Conservation (phyloP, 2,888 invertebrate genomes). For the Heliconius charithonia region DNA sequence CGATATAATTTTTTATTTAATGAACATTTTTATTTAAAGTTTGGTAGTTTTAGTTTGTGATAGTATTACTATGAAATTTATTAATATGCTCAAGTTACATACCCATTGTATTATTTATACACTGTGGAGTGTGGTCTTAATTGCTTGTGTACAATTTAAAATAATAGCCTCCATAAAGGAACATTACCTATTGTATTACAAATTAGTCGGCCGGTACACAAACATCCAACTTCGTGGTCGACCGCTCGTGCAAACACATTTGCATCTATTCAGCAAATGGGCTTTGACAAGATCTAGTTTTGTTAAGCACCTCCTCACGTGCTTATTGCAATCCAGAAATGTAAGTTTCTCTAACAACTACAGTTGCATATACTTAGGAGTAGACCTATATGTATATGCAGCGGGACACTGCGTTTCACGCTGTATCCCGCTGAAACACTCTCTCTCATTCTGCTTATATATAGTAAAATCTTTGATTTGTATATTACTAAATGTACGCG, state of each 20-base stretch:
- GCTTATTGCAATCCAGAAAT: neutral
- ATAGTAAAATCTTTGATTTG: no score
- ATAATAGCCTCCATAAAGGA: neutral
- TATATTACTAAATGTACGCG: no score
- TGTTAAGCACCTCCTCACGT: neutral
- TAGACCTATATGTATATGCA: no score
- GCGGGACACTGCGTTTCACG: no score
- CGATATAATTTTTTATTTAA: no score
- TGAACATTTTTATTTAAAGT: no score
- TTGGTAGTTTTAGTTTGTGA: no score
- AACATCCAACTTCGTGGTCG: conserved; percentile 15
- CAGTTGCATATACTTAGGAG: neutral
- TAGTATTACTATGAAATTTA: no score
- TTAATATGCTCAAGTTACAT: no score
- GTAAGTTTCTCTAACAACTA: neutral
- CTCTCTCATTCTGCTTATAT: no score
- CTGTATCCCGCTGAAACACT: no score
- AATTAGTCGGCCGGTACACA: conserved; percentile 5
- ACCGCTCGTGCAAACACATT: conserved; percentile 27
- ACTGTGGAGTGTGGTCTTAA: neutral
- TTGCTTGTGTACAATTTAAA: conserved; percentile 3
- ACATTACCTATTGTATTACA: conserved; percentile 12
- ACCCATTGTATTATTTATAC: neutral
- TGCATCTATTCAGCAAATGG: conserved; percentile 27
- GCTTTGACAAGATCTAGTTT: conserved; percentile 19